A percentile compares a stretch with the other conserved stretches of the same genome.
Conservation (phyloP, 2,888 invertebrate genomes). For the Lobophora halterata region DNA sequence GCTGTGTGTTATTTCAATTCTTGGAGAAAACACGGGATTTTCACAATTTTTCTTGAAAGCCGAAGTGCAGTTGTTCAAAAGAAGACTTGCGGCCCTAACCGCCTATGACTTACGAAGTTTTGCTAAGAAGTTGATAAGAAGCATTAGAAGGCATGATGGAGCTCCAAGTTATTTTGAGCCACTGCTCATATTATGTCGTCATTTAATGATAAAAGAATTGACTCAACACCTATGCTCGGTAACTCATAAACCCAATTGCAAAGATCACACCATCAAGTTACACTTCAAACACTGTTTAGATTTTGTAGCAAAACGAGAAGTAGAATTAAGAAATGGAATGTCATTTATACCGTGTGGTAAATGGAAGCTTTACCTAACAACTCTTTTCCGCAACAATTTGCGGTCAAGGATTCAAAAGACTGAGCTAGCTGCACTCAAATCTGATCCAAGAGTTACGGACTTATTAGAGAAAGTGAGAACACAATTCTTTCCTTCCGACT, state of each 20-base stretch:
- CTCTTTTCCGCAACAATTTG: slow-evolving; percentile 72
- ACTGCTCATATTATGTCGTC: slow-evolving; percentile 51
- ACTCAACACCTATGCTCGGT: slow-evolving; percentile 53
- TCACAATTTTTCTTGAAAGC: slow-evolving; percentile 52
- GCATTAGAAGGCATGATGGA: slow-evolving; percentile 45
- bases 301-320: slow-evolving; percentile 75
- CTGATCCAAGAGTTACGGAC: slow-evolving; percentile 60
- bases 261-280: slow-evolving; percentile 56
- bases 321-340: slow-evolving; percentile 73
- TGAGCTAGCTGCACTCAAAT: slow-evolving; percentile 44
- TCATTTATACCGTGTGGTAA: slow-evolving; percentile 77
- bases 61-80: slow-evolving; percentile 57
- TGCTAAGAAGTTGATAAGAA: slow-evolving; percentile 56
- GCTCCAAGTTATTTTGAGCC: slow-evolving; percentile 41
- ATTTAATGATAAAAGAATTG: slow-evolving; percentile 56
- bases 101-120: slow-evolving; percentile 62
- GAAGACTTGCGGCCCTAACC: slow-evolving; percentile 45
- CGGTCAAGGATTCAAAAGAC: slow-evolving; percentile 48
- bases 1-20: slow-evolving; percentile 64
- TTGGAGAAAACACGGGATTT: slow-evolving; percentile 52
- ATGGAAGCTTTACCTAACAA: slow-evolving; percentile 75
- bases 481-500: slow-evolving; percentile 35
- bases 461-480: slow-evolving; percentile 48
- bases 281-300: slow-evolving; percentile 78
- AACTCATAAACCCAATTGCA: slow-evolving; percentile 46